phyloP scores from a whole-genome alignment of 2,113 vertebrate species.

The Telmatochromis brichardi region DNA sequence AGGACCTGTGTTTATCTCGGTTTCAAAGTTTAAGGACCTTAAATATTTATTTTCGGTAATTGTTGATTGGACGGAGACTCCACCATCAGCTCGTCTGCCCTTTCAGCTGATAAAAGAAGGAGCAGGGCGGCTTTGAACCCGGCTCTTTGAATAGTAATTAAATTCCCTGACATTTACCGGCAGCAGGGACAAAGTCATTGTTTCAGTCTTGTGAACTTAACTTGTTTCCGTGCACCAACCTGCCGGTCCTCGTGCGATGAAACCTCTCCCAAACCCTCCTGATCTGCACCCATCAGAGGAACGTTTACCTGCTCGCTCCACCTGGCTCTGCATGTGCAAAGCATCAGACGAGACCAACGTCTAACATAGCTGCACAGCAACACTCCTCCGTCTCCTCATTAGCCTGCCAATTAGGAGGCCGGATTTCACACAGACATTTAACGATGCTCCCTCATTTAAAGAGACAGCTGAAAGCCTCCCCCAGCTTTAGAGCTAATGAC shows the following conservation, averaged over 20 bases:
- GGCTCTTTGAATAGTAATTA: not conserved
- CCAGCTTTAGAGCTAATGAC: not conserved
- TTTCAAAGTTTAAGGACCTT: not conserved
- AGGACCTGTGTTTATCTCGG: not conserved
- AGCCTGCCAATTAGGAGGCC: not conserved
- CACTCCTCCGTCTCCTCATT: not conserved
- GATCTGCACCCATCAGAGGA: not conserved
- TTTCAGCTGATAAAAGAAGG: not conserved
- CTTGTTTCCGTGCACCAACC: not conserved
- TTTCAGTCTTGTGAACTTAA: not conserved
- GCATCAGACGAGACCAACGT: not conserved
- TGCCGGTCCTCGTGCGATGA: not conserved
- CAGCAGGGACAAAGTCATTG: not conserved
- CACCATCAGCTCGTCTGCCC: not conserved
- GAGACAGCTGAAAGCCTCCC: not conserved
- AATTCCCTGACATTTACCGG: not conserved
- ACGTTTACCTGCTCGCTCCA: not conserved
- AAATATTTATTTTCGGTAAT: not conserved
- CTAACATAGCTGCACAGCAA: not conserved
- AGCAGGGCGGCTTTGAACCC: not conserved
- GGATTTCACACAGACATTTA: not conserved
- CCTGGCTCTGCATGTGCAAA: not conserved
- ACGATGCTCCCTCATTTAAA: not conserved
- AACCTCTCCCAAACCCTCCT: not conserved
- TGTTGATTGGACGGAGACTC: not conserved